These are phyloP conservation scores for Coregonus sp. DNA, from an alignment of 2,797 vertebrate genomes.

Conservation along the genomic window DNA sequence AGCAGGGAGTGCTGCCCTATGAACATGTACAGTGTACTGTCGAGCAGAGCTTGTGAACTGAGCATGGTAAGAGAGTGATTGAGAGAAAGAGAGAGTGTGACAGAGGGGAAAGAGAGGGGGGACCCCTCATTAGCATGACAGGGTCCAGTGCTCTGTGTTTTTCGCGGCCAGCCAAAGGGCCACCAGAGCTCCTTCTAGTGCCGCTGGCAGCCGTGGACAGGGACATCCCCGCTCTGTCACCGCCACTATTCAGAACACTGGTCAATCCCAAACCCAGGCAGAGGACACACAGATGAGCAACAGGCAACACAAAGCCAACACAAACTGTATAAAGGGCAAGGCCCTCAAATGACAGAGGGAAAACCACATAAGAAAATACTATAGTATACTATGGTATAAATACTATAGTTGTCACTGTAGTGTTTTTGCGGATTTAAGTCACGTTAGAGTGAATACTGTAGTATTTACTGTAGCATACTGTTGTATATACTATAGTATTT, in stretches of 20 bases:
- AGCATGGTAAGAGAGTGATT: slow-evolving; percentile 9
- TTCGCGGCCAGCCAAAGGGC: slow-evolving; percentile 60
- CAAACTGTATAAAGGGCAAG: background rate
- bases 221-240: slow-evolving; percentile 34
- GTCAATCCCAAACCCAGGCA: background rate
- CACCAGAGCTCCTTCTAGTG: slow-evolving; percentile 51
- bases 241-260: slow-evolving; percentile 41
- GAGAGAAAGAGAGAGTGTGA: slow-evolving; percentile 16
- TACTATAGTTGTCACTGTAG: too few relatives aligned
- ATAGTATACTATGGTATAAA: too few relatives aligned
- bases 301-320: background rate
- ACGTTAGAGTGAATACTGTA: too few relatives aligned
- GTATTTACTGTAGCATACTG: too few relatives aligned
- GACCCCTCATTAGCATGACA: slow-evolving; percentile 65
- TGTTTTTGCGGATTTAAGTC: too few relatives aligned
- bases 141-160: slow-evolving; percentile 65
- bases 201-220: background rate
- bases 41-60: background rate
- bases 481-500: too few relatives aligned
- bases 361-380: too few relatives aligned
- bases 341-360: background rate
- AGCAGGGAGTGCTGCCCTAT: slow-evolving; percentile 15
- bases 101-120: slow-evolving; percentile 50
- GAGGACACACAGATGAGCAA: background rate
- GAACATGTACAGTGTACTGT: background rate